Conservation (phyloP, 2,888 invertebrate species). For the Leptinotarsa juncta region DNA sequence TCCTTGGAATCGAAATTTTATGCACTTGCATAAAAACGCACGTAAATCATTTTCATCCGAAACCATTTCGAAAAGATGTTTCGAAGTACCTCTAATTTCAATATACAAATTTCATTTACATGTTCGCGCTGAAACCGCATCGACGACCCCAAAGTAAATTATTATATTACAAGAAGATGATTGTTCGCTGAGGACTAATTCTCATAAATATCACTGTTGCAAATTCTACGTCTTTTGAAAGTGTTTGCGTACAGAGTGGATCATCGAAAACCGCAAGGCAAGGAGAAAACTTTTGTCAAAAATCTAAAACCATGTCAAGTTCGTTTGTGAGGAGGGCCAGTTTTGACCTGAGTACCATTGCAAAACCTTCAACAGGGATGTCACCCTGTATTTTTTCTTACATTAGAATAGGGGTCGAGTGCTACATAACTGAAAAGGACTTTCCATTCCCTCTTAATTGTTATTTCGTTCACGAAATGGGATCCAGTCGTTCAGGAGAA, state of each 20-base stretch:
- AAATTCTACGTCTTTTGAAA: neutral
- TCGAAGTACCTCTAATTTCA: constrained; percentile 22
- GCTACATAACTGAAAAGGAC: no score
- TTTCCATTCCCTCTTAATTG: no score
- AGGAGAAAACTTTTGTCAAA: no score
- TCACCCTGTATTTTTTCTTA: no score
- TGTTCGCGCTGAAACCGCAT: constrained; percentile 24
- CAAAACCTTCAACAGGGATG: no score
- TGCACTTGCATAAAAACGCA: constrained; percentile 20
- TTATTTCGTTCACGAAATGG: no score
- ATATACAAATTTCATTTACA: constrained; percentile 27
- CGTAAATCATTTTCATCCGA: constrained; percentile 24
- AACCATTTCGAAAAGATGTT: constrained; percentile 6
- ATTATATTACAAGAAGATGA: constrained; percentile 27
- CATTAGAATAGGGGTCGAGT: no score
- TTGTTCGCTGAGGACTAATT: constrained; percentile 1
- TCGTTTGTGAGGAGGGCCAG: no score
- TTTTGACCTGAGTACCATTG: no score
- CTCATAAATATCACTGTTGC: constrained; percentile 12
- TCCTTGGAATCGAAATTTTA: constrained; percentile 24
- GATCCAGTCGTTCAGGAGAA: no score
- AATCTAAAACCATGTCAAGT: no score
- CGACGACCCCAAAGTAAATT: constrained; percentile 27
- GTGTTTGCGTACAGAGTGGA: neutral
- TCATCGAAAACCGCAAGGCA: neutral